phyloP scores from a whole-genome alignment of 2,797 vertebrate species.

The Aulostomus chinensis region DNA sequence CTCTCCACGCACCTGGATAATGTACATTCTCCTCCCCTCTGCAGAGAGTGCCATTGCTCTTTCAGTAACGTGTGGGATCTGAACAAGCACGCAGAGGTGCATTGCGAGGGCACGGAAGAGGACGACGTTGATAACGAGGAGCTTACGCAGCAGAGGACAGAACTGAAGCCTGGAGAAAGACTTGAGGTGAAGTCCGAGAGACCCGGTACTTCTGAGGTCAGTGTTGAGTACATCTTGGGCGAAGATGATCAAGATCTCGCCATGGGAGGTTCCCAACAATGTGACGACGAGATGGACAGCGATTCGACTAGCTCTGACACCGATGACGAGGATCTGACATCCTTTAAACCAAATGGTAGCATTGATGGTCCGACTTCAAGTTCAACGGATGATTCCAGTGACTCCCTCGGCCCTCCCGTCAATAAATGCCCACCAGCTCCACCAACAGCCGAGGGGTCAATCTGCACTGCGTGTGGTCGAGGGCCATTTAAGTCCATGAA shows the following conservation, averaged over 20 bases:
- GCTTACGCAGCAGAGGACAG: constrained; percentile 2
- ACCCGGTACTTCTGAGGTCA: constrained; percentile 3
- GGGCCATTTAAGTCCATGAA: constrained; percentile 64
- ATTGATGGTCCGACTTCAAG: constrained; percentile 34
- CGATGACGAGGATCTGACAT: neutral
- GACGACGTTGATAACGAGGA: neutral
- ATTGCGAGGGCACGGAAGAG: neutral
- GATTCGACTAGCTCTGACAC: constrained; percentile 22
- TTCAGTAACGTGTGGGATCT: constrained; percentile 64
- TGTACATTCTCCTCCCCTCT: constrained; percentile 48
- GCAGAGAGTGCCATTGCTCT: constrained; percentile 38
- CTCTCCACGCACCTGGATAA: constrained; percentile 66
- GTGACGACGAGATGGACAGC: constrained; percentile 3
- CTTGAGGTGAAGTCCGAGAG: constrained; percentile 12
- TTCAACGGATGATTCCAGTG: constrained; percentile 50
- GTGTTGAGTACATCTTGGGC: constrained; percentile 34
- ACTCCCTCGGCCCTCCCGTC: constrained; percentile 5
- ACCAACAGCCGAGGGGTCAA: neutral
- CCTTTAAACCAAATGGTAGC: neutral
- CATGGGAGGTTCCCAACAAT: neutral
- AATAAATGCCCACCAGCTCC: neutral
- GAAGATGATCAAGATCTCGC: constrained; percentile 18
- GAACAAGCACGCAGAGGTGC: constrained; percentile 60
- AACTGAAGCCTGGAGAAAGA: constrained; percentile 3
- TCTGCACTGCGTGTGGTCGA: constrained; percentile 50